Evolutionary conservation across 2,797 vertebrate genomes (phyloP).

Genomic region (Uromys caudimaculatus): DNA sequence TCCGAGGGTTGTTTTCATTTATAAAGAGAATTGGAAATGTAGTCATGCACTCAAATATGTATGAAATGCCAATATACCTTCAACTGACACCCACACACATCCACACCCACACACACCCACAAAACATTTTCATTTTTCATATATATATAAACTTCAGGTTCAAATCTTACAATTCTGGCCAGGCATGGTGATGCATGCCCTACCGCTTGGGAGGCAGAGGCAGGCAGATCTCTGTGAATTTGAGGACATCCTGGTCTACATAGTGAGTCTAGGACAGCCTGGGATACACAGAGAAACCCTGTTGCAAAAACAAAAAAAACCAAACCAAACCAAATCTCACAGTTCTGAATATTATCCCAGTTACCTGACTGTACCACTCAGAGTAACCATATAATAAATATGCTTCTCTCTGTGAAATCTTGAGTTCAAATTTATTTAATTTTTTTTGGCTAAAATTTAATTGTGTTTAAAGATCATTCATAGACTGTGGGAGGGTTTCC

Average conservation of each 20-base stretch:
- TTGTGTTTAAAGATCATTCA: constrained; percentile 12
- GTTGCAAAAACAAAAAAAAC: neutral
- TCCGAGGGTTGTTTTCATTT: constrained; percentile 51
- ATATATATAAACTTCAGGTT: neutral
- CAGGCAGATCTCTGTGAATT: neutral
- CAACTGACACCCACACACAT: neutral
- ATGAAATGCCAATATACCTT: constrained; percentile 25
- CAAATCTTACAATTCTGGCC: constrained; percentile 16
- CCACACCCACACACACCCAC: neutral
- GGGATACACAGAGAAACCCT: neutral
- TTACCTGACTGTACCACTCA: neutral
- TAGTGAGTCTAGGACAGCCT: neutral
- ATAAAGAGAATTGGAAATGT: constrained; percentile 14
- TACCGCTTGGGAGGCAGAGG: neutral
- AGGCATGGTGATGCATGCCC: neutral
- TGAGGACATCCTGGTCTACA: neutral
- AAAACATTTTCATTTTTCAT: neutral
- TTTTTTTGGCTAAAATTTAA: constrained; percentile 54
- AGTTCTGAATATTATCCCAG: constrained; percentile 15
- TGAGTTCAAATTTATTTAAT: constrained; percentile 39
- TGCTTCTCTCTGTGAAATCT: constrained; percentile 31
- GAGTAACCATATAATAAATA: constrained; percentile 36
- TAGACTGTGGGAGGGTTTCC: neutral
- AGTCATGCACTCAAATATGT: constrained; percentile 2
- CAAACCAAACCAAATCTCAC: neutral